These are phyloP conservation scores for Xiphophorus maculatus DNA, from an alignment of 2,113 vertebrate species.

Conservation along the genomic window DNA sequence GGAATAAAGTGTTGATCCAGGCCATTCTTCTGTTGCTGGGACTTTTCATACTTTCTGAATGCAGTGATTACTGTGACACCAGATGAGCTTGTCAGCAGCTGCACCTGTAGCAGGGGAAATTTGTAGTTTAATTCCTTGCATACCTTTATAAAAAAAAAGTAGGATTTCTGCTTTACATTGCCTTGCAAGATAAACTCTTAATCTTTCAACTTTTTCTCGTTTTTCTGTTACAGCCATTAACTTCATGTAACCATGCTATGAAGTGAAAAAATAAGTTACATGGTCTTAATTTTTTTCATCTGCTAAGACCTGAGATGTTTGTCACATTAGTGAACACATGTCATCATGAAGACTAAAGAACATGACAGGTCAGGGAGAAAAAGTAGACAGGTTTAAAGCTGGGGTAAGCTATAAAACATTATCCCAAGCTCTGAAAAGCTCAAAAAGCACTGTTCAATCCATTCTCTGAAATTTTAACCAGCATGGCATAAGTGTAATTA, in stretches of 20 bases:
- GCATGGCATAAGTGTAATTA: neutral
- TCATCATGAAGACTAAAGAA: neutral
- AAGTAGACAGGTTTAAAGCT: neutral
- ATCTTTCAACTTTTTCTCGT: too few relatives aligned
- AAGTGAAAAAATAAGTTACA: too few relatives aligned
- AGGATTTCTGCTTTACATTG: neutral
- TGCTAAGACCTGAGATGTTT: neutral
- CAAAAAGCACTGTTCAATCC: neutral
- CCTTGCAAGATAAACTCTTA: neutral
- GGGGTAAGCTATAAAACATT: neutral
- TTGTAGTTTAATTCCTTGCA: conserved; percentile 11
- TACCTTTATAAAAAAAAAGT: conserved; percentile 9
- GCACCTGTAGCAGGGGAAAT: conserved; percentile 21
- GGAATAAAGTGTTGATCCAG: conserved; percentile 75
- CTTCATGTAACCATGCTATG: too few relatives aligned
- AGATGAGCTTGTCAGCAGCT: conserved; percentile 72
- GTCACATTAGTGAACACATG: neutral
- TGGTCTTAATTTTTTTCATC: neutral
- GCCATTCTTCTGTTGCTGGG: conserved; percentile 58
- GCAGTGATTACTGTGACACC: conserved; percentile 55
- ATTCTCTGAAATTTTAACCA: neutral
- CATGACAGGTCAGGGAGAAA: neutral
- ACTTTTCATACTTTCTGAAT: conserved; percentile 58
- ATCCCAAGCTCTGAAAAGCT: neutral
- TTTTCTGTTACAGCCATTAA: too few relatives aligned